These are phyloP conservation scores for Caenorhabditis remanei DNA, from an alignment of 1,140 invertebrate species.

Conservation along the genomic window DNA sequence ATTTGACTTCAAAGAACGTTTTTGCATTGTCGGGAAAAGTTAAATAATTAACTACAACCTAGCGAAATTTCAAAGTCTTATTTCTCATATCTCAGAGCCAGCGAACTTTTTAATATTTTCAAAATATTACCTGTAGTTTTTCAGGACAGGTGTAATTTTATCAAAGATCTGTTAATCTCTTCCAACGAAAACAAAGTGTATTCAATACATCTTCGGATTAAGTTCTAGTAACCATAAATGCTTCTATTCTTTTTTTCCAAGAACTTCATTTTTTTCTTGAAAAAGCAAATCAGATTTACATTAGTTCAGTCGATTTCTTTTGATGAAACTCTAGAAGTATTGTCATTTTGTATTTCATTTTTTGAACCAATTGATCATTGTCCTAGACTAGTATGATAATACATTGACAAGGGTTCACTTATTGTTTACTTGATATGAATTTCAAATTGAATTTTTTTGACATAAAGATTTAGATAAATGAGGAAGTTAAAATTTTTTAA, in stretches of 20 bases:
- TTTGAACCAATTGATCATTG: no score
- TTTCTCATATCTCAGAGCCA: not conserved
- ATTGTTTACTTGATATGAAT: no score
- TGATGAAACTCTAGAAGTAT: no score
- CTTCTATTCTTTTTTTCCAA: not conserved
- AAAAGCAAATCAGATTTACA: no score
- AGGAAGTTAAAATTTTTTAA: no score
- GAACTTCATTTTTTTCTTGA: not conserved
- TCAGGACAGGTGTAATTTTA: not conserved
- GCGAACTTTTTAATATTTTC: not conserved
- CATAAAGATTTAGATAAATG: no score
- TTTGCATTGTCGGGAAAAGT: not conserved
- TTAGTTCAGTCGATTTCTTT: no score
- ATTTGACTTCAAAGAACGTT: conserved; percentile 21
- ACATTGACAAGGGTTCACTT: no score
- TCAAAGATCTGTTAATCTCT: not conserved
- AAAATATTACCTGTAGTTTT: not conserved
- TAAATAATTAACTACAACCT: not conserved
- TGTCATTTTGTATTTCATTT: not conserved
- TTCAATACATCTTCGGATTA: not conserved
- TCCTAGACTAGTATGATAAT: no score
- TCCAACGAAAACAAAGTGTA: not conserved
- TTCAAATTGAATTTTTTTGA: no score
- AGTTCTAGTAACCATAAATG: not conserved
- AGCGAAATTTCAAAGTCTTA: not conserved